These are phyloP conservation scores for Mechanitis mazaeus DNA, from an alignment of 2,888 invertebrate genomes.

Conservation along the genomic window DNA sequence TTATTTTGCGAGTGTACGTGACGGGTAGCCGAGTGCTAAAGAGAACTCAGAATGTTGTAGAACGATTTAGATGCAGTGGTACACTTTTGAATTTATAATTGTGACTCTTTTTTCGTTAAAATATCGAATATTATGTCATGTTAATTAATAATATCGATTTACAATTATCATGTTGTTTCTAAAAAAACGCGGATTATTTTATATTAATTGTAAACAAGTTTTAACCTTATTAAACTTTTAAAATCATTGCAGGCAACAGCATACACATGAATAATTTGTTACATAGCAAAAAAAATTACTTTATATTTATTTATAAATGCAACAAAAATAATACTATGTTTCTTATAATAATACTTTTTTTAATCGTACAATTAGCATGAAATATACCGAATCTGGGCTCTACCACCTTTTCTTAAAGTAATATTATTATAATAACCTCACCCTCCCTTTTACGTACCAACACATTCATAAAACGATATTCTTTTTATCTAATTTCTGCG, in stretches of 20 bases:
- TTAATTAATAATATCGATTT: too few species aligned
- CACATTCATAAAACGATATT: too few species aligned
- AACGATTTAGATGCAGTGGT: constrained; percentile 25
- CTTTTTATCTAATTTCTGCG: too few species aligned
- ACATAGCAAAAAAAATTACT: constrained; percentile 11
- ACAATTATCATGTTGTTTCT: too few species aligned
- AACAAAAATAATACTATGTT: constrained; percentile 30
- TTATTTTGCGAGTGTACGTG: constrained; percentile 72
- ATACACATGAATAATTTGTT: constrained; percentile 7
- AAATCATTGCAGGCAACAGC: not conserved
- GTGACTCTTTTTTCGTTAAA: not conserved
- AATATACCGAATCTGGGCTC: constrained; percentile 5
- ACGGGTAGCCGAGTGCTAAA: constrained; percentile 50
- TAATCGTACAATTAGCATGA: constrained; percentile 51
- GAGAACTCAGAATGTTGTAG: constrained; percentile 23
- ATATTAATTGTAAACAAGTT: not conserved
- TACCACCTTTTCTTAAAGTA: too few species aligned
- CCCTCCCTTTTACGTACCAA: too few species aligned
- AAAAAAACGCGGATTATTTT: not conserved
- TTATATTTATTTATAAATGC: constrained; percentile 29
- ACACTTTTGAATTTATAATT: constrained; percentile 16
- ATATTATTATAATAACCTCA: too few species aligned
- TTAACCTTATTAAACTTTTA: too few species aligned
- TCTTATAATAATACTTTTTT: too few species aligned
- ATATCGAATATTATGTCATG: too few species aligned